phyloP scores from a whole-genome alignment of 2,888 invertebrate species.

The Torymus texanus region DNA sequence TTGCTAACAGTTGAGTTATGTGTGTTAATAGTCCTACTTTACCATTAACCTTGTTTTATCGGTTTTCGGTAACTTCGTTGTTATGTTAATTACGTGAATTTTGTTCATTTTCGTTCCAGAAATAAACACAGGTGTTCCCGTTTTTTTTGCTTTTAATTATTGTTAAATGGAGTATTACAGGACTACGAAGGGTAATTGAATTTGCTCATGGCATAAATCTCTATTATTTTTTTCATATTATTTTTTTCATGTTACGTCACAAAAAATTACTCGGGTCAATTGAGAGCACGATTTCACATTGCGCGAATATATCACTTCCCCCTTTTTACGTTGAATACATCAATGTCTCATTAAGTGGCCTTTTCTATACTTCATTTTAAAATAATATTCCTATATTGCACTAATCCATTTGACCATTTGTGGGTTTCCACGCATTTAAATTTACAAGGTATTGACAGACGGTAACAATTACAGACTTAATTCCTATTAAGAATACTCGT shows the following conservation, averaged over 20 bases:
- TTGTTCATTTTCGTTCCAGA: too few species aligned
- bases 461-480: conserved; percentile 58
- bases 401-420: conserved; percentile 49
- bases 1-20: not conserved
- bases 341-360: conserved; percentile 29
- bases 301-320: too few species aligned
- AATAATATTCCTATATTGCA: conserved; percentile 24
- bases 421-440: conserved; percentile 57
- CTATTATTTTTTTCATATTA: too few species aligned
- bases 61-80: not conserved
- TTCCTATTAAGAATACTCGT: conserved; percentile 56
- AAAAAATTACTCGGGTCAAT: too few species aligned
- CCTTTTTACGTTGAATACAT: conserved; percentile 5
- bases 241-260: too few species aligned
- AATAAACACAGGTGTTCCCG: too few species aligned
- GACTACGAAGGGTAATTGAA: too few species aligned
- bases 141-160: too few species aligned
- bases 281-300: too few species aligned
- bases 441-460: conserved; percentile 60
- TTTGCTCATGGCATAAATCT: too few species aligned
- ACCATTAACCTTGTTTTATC: conserved; percentile 6
- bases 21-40: too few species aligned
- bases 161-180: too few species aligned
- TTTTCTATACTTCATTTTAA: conserved; percentile 36
- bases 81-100: not conserved